Evolutionary conservation across 2,797 vertebrate genomes (phyloP).

Genomic region (Xenops minutus): DNA sequence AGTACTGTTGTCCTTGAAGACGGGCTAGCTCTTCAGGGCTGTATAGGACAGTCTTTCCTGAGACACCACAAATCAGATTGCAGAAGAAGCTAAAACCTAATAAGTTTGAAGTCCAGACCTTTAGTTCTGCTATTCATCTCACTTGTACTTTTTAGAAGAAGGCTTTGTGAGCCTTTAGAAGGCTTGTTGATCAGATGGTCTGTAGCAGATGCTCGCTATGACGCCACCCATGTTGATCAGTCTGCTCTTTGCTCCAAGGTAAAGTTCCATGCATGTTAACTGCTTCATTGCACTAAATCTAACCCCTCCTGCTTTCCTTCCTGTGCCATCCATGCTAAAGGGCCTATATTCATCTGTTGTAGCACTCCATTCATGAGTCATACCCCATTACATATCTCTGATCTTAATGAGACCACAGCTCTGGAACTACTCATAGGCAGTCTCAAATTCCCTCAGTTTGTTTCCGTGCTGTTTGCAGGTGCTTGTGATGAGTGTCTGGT

Average conservation of each 20-base stretch:
- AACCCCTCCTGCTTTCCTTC: not conserved
- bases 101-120: not conserved
- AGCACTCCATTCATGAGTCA: not conserved
- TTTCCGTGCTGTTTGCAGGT: not conserved
- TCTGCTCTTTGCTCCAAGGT: not conserved
- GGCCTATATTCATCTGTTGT: not conserved
- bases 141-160: not conserved
- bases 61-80: not conserved
- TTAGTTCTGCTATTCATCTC: not conserved
- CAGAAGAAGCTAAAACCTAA: not conserved
- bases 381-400: not conserved
- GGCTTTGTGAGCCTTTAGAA: not conserved
- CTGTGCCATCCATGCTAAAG: not conserved
- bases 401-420: not conserved
- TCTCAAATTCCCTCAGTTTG: not conserved
- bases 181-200: not conserved
- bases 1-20: not conserved
- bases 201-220: not conserved
- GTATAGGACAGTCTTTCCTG: fast-evolving
- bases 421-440: not conserved
- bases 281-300: not conserved
- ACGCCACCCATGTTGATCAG: not conserved
- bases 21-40: not conserved
- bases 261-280: not conserved
- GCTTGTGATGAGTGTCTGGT: not conserved